Conservation (phyloP, 2,113 vertebrate genomes). For the Mus pahari region DNA sequence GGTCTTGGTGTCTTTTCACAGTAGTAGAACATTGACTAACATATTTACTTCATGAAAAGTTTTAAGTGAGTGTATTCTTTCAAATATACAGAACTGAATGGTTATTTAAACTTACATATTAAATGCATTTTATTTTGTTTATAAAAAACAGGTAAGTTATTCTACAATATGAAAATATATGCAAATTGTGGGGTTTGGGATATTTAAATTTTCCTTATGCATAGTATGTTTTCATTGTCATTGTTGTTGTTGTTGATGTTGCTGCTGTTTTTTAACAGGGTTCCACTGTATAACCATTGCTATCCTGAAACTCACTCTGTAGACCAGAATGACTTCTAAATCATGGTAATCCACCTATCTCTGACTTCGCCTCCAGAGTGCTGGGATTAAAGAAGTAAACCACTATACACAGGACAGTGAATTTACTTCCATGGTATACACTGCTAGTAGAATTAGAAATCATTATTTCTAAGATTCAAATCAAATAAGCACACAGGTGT, state of each 20-base stretch:
- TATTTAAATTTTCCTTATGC: background rate
- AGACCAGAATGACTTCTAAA: background rate
- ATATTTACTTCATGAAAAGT: background rate
- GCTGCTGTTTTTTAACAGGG: background rate
- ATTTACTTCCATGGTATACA: background rate
- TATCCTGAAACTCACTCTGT: background rate
- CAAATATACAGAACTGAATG: background rate
- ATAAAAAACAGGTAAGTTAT: background rate
- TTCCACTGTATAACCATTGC: background rate
- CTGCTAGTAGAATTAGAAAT: background rate
- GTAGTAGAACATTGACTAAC: background rate
- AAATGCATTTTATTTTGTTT: background rate
- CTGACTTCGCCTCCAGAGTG: background rate
- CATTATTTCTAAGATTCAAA: background rate
- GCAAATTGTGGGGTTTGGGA: background rate
- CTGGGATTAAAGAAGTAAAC: background rate
- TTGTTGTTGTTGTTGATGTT: background rate
- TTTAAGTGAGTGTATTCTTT: background rate
- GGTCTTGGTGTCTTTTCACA: background rate
- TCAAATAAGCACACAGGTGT: background rate
- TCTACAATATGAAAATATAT: background rate
- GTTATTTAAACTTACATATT: background rate
- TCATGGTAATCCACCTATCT: background rate
- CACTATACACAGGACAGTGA: background rate
- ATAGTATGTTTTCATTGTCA: background rate